Percentiles rank a stretch among this genome's conserved stretches.
Conservation (phyloP, 2,113 vertebrate species). For the Dicerorhinus sumatrensis region DNA sequence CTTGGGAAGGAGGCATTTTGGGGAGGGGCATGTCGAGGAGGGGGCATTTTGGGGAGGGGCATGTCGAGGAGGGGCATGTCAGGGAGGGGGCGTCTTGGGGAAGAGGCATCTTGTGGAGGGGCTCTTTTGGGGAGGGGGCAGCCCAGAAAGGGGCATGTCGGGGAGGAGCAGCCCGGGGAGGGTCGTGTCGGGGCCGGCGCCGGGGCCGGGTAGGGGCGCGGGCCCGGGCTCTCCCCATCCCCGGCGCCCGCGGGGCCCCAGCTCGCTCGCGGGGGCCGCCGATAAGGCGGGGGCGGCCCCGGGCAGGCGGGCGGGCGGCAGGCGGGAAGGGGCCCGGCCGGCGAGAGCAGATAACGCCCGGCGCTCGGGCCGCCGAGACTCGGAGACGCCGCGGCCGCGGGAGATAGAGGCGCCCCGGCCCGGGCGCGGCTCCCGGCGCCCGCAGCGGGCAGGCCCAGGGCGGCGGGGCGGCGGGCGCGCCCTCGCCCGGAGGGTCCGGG, state of each 20-base stretch:
- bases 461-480: background rate
- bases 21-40: accelerated
- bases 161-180: no score
- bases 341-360: conserved; percentile 62
- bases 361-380: conserved; percentile 63
- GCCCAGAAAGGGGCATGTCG: no score
- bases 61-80: no score
- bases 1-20: background rate
- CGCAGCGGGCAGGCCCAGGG: background rate
- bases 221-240: background rate
- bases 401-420: background rate
- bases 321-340: conserved; percentile 57
- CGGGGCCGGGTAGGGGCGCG: background rate
- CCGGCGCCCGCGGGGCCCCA: background rate
- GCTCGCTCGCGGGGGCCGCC: background rate
- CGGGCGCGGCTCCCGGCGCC: background rate
- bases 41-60: background rate
- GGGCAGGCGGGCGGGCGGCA: conserved; percentile 49
- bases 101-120: background rate
- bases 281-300: conserved; percentile 56
- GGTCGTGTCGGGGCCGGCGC: background rate
- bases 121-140: accelerated
- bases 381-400: conserved; percentile 62
- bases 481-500: background rate
- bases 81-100: background rate